Percentiles rank a stretch among this genome's conserved stretches.
Conservation (phyloP, 2,888 invertebrate species). For the Pachymerium ferrugineum region DNA sequence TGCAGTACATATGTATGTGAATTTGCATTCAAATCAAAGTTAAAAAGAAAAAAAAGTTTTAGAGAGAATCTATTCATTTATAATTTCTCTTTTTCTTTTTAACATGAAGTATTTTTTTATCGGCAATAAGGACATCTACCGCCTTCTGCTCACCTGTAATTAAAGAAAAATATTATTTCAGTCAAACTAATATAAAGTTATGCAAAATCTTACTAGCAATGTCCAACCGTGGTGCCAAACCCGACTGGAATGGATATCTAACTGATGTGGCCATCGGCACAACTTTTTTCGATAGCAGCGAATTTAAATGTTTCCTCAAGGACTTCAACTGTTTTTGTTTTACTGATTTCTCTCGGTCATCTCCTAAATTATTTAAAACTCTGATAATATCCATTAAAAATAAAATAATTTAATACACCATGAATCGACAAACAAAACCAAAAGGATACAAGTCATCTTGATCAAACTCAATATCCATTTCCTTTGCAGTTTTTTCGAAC, state of each 20-base stretch:
- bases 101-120: no score
- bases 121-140: no score
- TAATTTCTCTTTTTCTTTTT: no score
- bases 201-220: neutral
- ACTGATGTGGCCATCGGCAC: neutral
- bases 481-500: constrained; percentile 76
- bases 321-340: neutral
- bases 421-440: neutral
- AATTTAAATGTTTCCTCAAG: neutral
- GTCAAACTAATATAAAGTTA: no score
- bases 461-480: constrained; percentile 77
- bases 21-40: no score
- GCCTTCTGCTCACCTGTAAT: no score
- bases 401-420: neutral
- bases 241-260: neutral
- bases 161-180: no score
- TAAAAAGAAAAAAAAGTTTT: no score
- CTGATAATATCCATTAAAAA: neutral
- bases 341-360: neutral
- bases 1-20: no score
- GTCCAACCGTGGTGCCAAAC: neutral
- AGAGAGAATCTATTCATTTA: no score
- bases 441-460: constrained; percentile 53
- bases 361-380: neutral
- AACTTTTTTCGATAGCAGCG: neutral